Percentiles rank a stretch among this genome's conserved stretches.
Conservation (phyloP, 2,797 vertebrate genomes). For the Psittacula derbiana region DNA sequence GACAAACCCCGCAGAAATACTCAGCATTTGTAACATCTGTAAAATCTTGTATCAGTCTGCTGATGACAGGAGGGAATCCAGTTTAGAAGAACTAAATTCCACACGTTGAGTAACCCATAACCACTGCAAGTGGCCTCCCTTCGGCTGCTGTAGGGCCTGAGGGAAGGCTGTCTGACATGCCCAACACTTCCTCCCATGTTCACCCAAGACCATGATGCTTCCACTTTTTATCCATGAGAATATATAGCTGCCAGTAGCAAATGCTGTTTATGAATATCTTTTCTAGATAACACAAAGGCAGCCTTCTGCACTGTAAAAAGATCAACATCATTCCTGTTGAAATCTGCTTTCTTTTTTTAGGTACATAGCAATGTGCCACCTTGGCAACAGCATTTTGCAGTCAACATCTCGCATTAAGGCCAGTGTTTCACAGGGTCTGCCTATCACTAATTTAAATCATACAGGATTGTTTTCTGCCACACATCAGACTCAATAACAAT, state of each 20-base stretch:
- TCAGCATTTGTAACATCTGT: background rate
- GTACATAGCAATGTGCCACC: background rate
- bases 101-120: background rate
- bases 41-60: background rate
- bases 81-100: background rate
- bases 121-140: background rate
- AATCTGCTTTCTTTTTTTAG: background rate
- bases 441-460: background rate
- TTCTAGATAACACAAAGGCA: background rate
- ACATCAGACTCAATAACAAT: constrained; percentile 17
- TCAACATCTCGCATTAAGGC: background rate
- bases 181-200: background rate
- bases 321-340: background rate
- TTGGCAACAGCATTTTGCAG: background rate
- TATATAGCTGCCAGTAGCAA: background rate
- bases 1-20: background rate
- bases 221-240: background rate
- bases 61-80: background rate
- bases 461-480: background rate
- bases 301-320: background rate
- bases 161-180: background rate
- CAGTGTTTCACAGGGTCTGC: background rate
- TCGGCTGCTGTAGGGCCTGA: background rate
- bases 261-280: background rate
- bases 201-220: background rate